Evolutionary conservation across 1,140 invertebrate genomes (phyloP).

Genomic region (Drosophila quadrilineata): DNA sequence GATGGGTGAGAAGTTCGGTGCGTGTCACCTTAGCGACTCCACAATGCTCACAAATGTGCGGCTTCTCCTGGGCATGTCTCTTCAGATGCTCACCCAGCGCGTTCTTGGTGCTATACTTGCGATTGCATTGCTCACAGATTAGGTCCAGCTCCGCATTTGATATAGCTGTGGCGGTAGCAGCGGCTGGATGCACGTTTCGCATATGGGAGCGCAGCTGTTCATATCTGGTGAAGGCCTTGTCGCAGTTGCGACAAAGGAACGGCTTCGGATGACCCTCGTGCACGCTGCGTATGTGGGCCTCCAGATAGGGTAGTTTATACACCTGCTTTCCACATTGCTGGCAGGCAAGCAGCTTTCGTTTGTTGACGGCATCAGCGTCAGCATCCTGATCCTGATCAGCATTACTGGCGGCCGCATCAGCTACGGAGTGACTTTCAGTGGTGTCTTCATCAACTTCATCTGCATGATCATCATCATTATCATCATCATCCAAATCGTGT

Average conservation of each 20-base stretch:
- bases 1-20: conserved; percentile 65
- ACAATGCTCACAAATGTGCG: conserved; percentile 66
- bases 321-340: conserved; percentile 70
- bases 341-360: conserved; percentile 44
- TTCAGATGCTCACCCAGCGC: conserved; percentile 66
- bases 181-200: conserved; percentile 53
- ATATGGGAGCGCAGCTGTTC: conserved; percentile 64
- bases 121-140: conserved; percentile 57
- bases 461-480: not conserved
- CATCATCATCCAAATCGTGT: not conserved
- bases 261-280: conserved; percentile 70
- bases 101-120: conserved; percentile 68
- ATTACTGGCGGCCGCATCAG: not conserved
- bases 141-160: conserved; percentile 41
- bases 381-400: not conserved
- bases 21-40: conserved; percentile 72
- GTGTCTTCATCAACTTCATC: not conserved
- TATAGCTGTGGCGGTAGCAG: not conserved
- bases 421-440: not conserved
- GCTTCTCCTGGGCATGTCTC: conserved; percentile 63
- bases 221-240: conserved; percentile 69
- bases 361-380: conserved; percentile 17
- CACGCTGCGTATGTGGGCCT: conserved; percentile 70
- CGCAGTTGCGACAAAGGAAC: conserved; percentile 58
- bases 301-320: conserved; percentile 69